Conservation (phyloP, 1,140 invertebrate genomes). For the Drosophila nikananu region DNA sequence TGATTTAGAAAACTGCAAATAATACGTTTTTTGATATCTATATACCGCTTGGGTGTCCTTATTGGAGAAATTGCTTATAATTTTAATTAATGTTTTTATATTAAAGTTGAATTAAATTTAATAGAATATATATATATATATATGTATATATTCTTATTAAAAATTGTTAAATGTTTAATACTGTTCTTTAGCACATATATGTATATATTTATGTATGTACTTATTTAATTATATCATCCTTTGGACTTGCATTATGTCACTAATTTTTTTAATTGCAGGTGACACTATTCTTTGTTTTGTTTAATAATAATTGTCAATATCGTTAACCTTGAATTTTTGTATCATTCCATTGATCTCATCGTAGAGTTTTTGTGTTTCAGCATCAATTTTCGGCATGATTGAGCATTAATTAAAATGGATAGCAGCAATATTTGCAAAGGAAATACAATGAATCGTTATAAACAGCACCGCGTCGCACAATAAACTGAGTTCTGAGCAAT, state of each 20-base stretch:
- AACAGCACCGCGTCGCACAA: constrained; percentile 49
- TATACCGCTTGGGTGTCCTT: background rate
- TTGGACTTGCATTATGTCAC: background rate
- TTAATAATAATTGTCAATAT: background rate
- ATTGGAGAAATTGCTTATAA: background rate
- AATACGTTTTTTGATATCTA: background rate
- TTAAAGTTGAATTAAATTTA: too few species aligned
- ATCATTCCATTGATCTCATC: constrained; percentile 92
- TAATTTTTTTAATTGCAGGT: background rate
- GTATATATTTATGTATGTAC: background rate
- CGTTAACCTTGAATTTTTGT: constrained; percentile 89
- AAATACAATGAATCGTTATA: constrained; percentile 16
- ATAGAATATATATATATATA: too few species aligned
- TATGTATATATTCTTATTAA: too few species aligned
- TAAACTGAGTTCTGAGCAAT: constrained; percentile 63
- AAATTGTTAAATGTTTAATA: too few species aligned
- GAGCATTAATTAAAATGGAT: constrained; percentile 41
- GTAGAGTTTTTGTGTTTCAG: constrained; percentile 90
- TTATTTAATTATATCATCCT: background rate
- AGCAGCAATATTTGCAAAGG: constrained; percentile 29
- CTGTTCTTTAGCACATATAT: background rate
- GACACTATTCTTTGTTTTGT: background rate
- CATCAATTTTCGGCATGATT: constrained; percentile 90
- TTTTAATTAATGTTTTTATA: background rate
- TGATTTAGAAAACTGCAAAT: background rate